Base-by-base conservation (phyloP, 2,888 invertebrate species). In the Hesperia comma region DNA sequence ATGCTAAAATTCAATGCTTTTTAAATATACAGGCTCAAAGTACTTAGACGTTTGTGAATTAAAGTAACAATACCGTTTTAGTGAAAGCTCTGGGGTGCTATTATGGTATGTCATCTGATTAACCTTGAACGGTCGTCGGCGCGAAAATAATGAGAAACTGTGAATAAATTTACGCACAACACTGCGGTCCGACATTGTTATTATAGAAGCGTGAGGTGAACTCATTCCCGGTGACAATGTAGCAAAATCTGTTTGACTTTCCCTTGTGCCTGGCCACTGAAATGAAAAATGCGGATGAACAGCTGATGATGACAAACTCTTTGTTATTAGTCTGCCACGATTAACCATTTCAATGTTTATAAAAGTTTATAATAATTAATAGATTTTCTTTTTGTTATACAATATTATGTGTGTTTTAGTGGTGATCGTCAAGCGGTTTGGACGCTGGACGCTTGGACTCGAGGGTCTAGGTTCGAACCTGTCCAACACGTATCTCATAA, bases 151-250 rank as follows among this genome's bases (percentile, higher is more conserved):
- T 73, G 74, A 74, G 71, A 73, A 74, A 77, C 77, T 73, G 73
- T 77, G 79, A 82, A 84, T 84, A 82, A 77, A 79, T 81, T 78
- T 69, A 78, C 76, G 76, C 77, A 76, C 73, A 75, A 76, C 73
- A 72, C 77, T 78, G 72, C 72, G 73, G 74, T 71, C 64, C 56
- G 68, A 72, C 64, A 70, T 70, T 71, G 73, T 75, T 75, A 70
- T 77, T 71, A 77, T 82, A 82, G 75, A 76, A 81, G 83, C 81
- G 71, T 43, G 74, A 72, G 70, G 73, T 74, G 74, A 76, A 71
- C 74, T 72, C 76, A 71, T 71, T 74, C 67, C 68, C 68, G 69
- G 63, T 67, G 72, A 68, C 68, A 70, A 68, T 74, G 72, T 73
- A 71, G 55, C 70, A 63, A 69, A 73, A 78, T 79, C 74, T 79